Evolutionary conservation across 2,113 vertebrate species (phyloP).

Genomic region (Oreochromis aureus): DNA sequence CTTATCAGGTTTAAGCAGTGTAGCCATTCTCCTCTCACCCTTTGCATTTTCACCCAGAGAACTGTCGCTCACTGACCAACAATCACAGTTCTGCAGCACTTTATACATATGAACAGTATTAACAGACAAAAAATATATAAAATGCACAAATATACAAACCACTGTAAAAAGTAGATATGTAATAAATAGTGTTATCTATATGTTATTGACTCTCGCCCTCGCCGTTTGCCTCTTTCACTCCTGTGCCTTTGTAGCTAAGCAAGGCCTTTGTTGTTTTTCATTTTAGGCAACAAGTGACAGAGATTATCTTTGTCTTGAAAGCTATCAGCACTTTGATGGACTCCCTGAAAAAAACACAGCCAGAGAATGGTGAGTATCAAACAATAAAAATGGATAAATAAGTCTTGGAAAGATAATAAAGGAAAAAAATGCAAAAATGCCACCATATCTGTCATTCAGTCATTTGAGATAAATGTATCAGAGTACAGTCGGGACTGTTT

Average conservation of each 20-base stretch:
- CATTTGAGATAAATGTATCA: conserved; percentile 18
- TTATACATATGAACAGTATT: neutral
- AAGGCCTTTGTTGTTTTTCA: neutral
- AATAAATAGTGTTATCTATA: neutral
- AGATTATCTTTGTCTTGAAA: conserved; percentile 99
- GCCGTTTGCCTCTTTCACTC: neutral
- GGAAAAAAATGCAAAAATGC: neutral
- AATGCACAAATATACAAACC: neutral
- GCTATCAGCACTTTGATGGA: conserved; percentile 99
- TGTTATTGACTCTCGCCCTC: neutral
- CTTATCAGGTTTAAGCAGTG: neutral
- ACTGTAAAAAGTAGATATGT: neutral
- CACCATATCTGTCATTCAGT: neutral
- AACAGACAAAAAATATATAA: neutral
- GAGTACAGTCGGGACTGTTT: neutral
- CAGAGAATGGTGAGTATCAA: conserved; percentile 90
- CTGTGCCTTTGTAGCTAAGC: neutral
- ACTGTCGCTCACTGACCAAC: neutral
- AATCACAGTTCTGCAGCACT: neutral
- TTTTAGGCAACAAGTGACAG: conserved; percentile 95
- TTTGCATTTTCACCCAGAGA: neutral
- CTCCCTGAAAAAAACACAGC: conserved; percentile 97
- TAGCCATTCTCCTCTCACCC: neutral
- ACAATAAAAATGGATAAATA: neutral
- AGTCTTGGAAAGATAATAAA: neutral